Conservation (phyloP, 2,888 invertebrate genomes). For the Pyrocoelia pectoralis region DNA sequence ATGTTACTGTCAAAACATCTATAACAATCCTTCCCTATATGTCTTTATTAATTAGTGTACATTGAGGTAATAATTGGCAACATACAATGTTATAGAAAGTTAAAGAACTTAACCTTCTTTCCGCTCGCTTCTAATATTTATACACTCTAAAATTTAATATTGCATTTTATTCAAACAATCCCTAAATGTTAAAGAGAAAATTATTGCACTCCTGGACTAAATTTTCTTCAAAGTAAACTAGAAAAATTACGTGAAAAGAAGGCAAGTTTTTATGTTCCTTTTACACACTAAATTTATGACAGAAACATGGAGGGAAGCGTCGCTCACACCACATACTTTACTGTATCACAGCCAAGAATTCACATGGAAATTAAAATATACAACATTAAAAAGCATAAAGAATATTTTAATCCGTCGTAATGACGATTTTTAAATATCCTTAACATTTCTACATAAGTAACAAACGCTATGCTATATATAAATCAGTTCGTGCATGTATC, state of each 20-base stretch:
- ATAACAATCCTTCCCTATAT: constrained; percentile 34
- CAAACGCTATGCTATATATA: constrained; percentile 48
- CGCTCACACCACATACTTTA: constrained; percentile 58
- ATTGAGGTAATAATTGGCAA: constrained; percentile 54
- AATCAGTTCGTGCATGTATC: constrained; percentile 53
- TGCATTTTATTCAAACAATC: constrained; percentile 3
- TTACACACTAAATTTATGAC: constrained; percentile 34
- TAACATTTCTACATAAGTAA: constrained; percentile 50
- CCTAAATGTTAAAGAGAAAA: not conserved
- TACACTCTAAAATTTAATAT: constrained; percentile 15
- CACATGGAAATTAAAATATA: constrained; percentile 57
- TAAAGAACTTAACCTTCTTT: not conserved
- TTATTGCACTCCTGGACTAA: constrained; percentile 2
- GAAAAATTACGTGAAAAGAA: not conserved
- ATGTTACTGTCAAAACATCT: constrained; percentile 26
- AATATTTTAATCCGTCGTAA: constrained; percentile 40
- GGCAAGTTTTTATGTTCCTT: not conserved
- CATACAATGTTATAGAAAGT: constrained; percentile 28
- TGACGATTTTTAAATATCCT: constrained; percentile 41
- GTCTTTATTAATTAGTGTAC: constrained; percentile 49
- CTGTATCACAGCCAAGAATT: constrained; percentile 63
- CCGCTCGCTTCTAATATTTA: not conserved
- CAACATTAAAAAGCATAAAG: constrained; percentile 52
- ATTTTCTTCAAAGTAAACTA: not conserved
- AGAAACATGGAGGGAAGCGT: constrained; percentile 57